Evolutionary conservation across 2,797 vertebrate species (phyloP), one percentile per base, ranked within the genome.

Genomic region (Cynodonichthys magdalenae): DNA sequence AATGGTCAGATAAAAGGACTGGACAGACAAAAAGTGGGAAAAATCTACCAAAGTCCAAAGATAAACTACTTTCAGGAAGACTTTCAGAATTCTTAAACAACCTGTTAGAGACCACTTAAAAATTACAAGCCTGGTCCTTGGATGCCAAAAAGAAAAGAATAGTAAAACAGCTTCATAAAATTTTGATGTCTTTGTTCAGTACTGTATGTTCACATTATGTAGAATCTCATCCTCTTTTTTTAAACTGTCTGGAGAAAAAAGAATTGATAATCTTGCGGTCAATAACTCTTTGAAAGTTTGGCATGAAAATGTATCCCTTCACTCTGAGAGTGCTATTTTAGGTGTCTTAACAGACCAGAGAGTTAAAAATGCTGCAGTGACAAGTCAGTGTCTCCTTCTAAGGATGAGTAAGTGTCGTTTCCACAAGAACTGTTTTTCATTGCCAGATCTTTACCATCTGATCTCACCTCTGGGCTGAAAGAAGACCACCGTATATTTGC

Each of bases 401-500:
- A 76, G 79, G 63, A 87, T 74, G 63, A 87, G 72, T 75, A 27
- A 73, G 65, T 1, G 60, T 10, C 55, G 59, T 81, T 85, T 88
- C 85, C 77, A 81, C 34, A n/a, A 66, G 55, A 50, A 70, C 54
- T 45, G 61, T 80, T 87, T 84, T 86, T 74, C 24, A 87, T 81
- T 76, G 59, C 75, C 27, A 42, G 31, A 79, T 81, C 75, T 86
- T 83, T 75, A 80, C 62, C 31, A 63, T 84, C 85, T 84, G 84
- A 89, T 74, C 83, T 85, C 84, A 86, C 82, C 86, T 84, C 79
- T 77, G 78, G 69, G 70, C 75, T 77, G 63, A 78, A 74, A 74
- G 69, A 74, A 78, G 74, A 48, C 59, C 48, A 71, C 75, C 52
- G 70, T 3, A 24, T 70, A 72, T 85, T 81, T 82, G 71, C 73